Evolutionary conservation across 2,797 vertebrate genomes (phyloP).

Genomic region (Tarsius wallacei): DNA sequence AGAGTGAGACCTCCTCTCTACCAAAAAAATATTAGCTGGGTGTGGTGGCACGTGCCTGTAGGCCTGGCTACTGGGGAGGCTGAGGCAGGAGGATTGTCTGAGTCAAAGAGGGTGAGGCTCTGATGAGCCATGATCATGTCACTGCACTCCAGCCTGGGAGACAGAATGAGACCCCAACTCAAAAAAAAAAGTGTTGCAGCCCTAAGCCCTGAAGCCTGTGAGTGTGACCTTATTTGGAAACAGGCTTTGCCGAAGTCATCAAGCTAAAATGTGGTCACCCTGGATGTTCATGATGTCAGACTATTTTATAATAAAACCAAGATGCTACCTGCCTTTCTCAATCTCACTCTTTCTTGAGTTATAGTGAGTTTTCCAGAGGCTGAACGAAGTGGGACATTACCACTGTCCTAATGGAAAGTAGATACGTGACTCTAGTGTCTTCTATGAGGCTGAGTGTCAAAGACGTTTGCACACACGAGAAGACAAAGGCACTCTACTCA

Average conservation of each 20-base stretch:
- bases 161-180: too few species aligned
- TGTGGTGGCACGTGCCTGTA: too few species aligned
- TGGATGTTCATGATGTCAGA: not conserved
- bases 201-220: not conserved
- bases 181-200: too few species aligned
- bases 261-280: not conserved
- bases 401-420: not conserved
- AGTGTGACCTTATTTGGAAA: not conserved
- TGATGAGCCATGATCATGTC: too few species aligned
- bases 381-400: not conserved
- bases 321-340: not conserved
- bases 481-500: too few species aligned
- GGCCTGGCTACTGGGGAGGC: too few species aligned
- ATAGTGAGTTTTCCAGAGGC: not conserved
- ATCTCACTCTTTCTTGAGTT: not conserved
- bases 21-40: too few species aligned
- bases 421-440: not conserved
- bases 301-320: not conserved
- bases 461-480: not conserved
- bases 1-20: too few species aligned
- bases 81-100: too few species aligned
- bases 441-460: not conserved
- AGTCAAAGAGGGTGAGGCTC: too few species aligned
- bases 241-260: not conserved
- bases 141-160: too few species aligned